These are phyloP conservation scores for Drosophila putrida DNA, from an alignment of 2,888 invertebrate genomes.

Conservation along the genomic window DNA sequence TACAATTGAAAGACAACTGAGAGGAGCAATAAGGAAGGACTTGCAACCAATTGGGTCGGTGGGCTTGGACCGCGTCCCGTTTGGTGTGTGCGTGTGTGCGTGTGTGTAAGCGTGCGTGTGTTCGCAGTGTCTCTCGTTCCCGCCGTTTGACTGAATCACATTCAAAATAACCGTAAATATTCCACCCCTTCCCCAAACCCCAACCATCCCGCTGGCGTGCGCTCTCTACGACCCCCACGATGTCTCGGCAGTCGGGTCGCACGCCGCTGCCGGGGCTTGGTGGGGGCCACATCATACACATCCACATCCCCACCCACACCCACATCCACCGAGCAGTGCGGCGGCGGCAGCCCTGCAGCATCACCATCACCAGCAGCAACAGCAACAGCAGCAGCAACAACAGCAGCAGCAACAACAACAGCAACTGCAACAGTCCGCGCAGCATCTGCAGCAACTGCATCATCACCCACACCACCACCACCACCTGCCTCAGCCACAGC, in stretches of 20 bases:
- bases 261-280: conserved; percentile 86
- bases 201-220: conserved; percentile 86
- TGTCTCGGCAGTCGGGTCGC: conserved; percentile 86
- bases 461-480: conserved; percentile 86
- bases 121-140: conserved; percentile 34
- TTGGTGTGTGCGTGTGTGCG: conserved; percentile 12
- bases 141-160: conserved; percentile 77
- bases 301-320: conserved; percentile 52
- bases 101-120: conserved; percentile 21
- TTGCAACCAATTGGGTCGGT: conserved; percentile 8
- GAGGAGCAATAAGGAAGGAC: conserved; percentile 3
- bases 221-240: conserved; percentile 86
- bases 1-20: not conserved
- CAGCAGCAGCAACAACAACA: conserved; percentile 68
- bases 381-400: conserved; percentile 64
- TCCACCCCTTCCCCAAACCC: conserved; percentile 86
- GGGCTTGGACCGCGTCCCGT: conserved; percentile 27
- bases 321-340: conserved; percentile 83
- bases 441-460: conserved; percentile 86
- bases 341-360: conserved; percentile 70
- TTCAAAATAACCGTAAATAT: conserved; percentile 86
- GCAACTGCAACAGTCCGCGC: conserved; percentile 75
- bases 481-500: conserved; percentile 87
- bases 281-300: conserved; percentile 86
- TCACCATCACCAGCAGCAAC: conserved; percentile 84